Evolutionary conservation across 1,140 invertebrate species (phyloP), one percentile per base, ranked within the genome.

Genomic region (Drosophila baimaii): DNA sequence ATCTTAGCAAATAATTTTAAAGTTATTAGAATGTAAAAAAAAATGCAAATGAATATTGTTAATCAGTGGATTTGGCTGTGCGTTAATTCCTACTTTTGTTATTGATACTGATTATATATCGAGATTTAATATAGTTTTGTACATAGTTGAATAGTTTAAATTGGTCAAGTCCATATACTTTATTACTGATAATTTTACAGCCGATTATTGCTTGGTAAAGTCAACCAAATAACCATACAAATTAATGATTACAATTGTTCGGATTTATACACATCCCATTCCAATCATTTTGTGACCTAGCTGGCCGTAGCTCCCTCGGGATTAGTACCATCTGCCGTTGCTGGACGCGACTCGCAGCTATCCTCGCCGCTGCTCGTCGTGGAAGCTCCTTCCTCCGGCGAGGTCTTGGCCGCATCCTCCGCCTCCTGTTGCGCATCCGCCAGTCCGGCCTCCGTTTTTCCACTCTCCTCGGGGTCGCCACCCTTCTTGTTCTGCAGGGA

Each of bases 321-420:
- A 69, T 83, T 84, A 33, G 47, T 62, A 15, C 82, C 83, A 80
- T 91, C 88, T 21, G 88, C 88, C 1, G 88, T 88, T 0, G 89
- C 43, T 15, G 88, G 88, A 2, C 88, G 83, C 70, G 83, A 88
- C 23, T 90, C 88, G 46, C 89, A 84, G 43, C 88, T 90, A 35
- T 90, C 88, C 27, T 90, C 88, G 8, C 83, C 89, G 47, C 88
- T 90, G 39, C 89, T 90, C 9, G 88, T 84, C 5, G 85, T 89
- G 19, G 81, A 90, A 17, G 81, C 77, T 2, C 84, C 80, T 49
- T 89, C 84, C 51, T 89, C 84, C 9, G 84, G 84, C 3, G 84
- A 71, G 0, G 81, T 84, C 31, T 89, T 90, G 8, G 85, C 77
- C 10, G 79, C 59, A 23, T 90, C 85, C 15, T 89, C 84, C 8